These are phyloP conservation scores for Eupeodes corollae DNA, from an alignment of 1,140 invertebrate species.

Conservation along the genomic window DNA sequence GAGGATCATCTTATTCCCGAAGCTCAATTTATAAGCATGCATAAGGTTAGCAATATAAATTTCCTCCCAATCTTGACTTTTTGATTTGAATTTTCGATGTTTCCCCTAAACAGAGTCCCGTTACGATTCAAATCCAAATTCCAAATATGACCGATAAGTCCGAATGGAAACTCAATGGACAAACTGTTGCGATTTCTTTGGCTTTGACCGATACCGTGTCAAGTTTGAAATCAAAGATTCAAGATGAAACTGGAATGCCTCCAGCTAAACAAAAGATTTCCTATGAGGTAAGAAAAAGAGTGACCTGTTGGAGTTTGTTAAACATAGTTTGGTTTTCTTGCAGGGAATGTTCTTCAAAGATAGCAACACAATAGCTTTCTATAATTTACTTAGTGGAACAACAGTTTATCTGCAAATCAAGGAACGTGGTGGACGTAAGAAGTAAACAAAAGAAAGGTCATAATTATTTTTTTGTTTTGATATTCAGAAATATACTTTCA, in stretches of 20 bases:
- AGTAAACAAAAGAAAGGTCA: constrained; percentile 50
- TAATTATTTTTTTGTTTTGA: too few species aligned
- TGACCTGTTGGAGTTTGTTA: neutral
- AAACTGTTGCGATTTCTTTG: constrained; percentile 68
- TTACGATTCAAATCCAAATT: constrained; percentile 66
- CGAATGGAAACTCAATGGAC: constrained; percentile 95
- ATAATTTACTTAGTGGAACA: constrained; percentile 79
- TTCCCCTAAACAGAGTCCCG: constrained; percentile 45
- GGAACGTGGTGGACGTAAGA: constrained; percentile 95
- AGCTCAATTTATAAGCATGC: constrained; percentile 39
- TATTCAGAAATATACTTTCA: too few species aligned
- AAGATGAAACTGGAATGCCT: constrained; percentile 85
- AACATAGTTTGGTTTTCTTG: constrained; percentile 27
- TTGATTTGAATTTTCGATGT: constrained; percentile 4
- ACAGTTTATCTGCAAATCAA: constrained; percentile 86
- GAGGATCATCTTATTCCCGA: constrained; percentile 91
- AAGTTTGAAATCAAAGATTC: constrained; percentile 78
- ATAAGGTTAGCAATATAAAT: constrained; percentile 33
- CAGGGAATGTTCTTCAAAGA: constrained; percentile 98
- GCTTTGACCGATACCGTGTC: constrained; percentile 70
- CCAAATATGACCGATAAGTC: constrained; percentile 78
- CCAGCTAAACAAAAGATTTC: constrained; percentile 86
- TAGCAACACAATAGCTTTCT: constrained; percentile 87
- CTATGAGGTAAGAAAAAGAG: constrained; percentile 31
- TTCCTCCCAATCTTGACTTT: constrained; percentile 6